Evolutionary conservation across 1,140 invertebrate species (phyloP).

Genomic region (Drosophila baimaii): DNA sequence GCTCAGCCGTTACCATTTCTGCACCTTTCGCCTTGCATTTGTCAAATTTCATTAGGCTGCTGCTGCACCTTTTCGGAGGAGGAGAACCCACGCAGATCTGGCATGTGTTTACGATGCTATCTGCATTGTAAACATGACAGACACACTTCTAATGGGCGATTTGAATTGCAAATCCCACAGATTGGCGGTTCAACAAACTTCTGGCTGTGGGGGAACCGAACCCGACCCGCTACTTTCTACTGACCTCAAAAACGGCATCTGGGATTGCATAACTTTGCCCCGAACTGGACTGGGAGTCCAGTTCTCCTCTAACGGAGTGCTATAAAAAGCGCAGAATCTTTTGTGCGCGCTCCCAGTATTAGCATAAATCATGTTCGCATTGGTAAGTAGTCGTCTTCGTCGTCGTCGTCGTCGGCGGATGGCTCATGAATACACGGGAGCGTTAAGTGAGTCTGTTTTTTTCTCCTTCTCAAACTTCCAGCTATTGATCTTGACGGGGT

Average conservation of each 20-base stretch:
- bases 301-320: constrained; percentile 14
- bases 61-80: constrained; percentile 39
- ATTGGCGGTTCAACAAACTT: constrained; percentile 63
- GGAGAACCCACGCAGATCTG: constrained; percentile 40
- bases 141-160: constrained; percentile 38
- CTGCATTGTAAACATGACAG: constrained; percentile 53
- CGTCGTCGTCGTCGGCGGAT: background rate
- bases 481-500: constrained; percentile 29
- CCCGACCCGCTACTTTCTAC: constrained; percentile 63
- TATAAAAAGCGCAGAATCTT: constrained; percentile 75
- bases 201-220: background rate
- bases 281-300: constrained; percentile 8
- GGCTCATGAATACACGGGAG: constrained; percentile 35
- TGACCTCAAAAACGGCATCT: constrained; percentile 52
- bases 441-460: background rate
- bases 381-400: constrained; percentile 53
- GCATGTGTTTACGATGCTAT: constrained; percentile 25
- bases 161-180: constrained; percentile 68
- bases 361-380: constrained; percentile 80
- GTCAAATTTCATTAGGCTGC: constrained; percentile 79
- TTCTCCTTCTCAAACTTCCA: constrained; percentile 9
- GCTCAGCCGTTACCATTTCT: constrained; percentile 70
- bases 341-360: constrained; percentile 61
- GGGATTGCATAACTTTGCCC: constrained; percentile 44
- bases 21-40: constrained; percentile 74